These are phyloP conservation scores for Hydrophis major DNA, from an alignment of 2,797 vertebrate genomes.

Conservation along the genomic window DNA sequence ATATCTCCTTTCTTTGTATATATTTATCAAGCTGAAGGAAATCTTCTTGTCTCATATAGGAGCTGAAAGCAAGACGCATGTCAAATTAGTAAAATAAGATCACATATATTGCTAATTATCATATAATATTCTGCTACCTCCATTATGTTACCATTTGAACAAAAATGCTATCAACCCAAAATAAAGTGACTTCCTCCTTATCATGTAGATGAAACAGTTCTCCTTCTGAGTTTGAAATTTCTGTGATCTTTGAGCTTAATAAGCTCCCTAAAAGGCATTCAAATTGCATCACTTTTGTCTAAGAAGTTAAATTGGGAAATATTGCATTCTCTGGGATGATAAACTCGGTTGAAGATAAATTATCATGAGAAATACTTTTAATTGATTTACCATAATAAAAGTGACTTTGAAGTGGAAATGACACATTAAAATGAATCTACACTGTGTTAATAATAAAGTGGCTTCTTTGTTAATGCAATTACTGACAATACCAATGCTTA, in stretches of 20 bases:
- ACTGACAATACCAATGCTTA: slow-evolving; percentile 75
- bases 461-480: slow-evolving; percentile 78
- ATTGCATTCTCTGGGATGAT: slow-evolving; percentile 77
- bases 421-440: slow-evolving; percentile 80
- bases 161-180: not conserved
- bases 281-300: slow-evolving; percentile 81
- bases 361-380: slow-evolving; percentile 83
- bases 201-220: slow-evolving; percentile 82
- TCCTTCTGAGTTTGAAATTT: slow-evolving; percentile 79
- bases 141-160: slow-evolving; percentile 56
- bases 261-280: slow-evolving; percentile 80
- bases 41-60: slow-evolving; percentile 65
- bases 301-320: slow-evolving; percentile 80
- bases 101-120: slow-evolving; percentile 74
- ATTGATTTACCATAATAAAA: slow-evolving; percentile 83
- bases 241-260: slow-evolving; percentile 83
- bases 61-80: slow-evolving; percentile 65
- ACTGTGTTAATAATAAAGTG: slow-evolving; percentile 78
- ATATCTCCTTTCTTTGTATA: slow-evolving; percentile 58
- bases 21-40: slow-evolving; percentile 66
- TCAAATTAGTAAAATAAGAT: slow-evolving; percentile 75
- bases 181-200: slow-evolving; percentile 74
- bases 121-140: slow-evolving; percentile 72
- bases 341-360: slow-evolving; percentile 78
- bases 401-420: slow-evolving; percentile 84